A percentile compares a stretch with the other conserved stretches of the same genome.
Evolutionary conservation across 2,113 vertebrate genomes (phyloP).

Genomic region (Columba janthina): DNA sequence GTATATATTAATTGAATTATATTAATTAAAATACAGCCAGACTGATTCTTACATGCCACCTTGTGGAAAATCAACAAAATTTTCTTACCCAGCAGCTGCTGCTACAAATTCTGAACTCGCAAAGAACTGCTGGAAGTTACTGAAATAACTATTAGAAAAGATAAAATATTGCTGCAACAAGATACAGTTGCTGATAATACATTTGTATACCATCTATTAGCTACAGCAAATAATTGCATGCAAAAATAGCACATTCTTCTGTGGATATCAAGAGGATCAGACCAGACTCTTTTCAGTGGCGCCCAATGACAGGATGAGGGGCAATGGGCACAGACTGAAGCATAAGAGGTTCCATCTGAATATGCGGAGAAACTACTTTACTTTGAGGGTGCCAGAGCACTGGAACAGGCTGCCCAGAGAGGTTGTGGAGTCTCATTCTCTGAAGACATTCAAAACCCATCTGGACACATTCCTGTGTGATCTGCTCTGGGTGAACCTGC

Average conservation of each 20-base stretch:
- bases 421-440: too few species aligned
- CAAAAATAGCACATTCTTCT: neutral
- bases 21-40: slow-evolving; percentile 23
- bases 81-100: neutral
- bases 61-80: slow-evolving; percentile 55
- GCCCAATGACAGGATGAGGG: too few species aligned
- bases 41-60: slow-evolving; percentile 57
- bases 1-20: neutral
- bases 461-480: too few species aligned
- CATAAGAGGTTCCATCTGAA: too few species aligned
- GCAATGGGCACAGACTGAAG: too few species aligned
- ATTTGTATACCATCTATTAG: neutral
- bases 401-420: too few species aligned
- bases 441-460: too few species aligned
- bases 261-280: neutral
- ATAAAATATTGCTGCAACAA: neutral
- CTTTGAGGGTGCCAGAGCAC: too few species aligned
- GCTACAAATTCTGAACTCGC: neutral
- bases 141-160: neutral
- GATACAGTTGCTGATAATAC: neutral
- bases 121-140: neutral
- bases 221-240: neutral
- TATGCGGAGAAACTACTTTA: too few species aligned
- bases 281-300: too few species aligned
- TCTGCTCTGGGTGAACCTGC: too few species aligned